Evolutionary conservation across 2,113 vertebrate species (phyloP), one percentile per base, ranked within the genome.

Genomic region (Salvelinus namaycush): DNA sequence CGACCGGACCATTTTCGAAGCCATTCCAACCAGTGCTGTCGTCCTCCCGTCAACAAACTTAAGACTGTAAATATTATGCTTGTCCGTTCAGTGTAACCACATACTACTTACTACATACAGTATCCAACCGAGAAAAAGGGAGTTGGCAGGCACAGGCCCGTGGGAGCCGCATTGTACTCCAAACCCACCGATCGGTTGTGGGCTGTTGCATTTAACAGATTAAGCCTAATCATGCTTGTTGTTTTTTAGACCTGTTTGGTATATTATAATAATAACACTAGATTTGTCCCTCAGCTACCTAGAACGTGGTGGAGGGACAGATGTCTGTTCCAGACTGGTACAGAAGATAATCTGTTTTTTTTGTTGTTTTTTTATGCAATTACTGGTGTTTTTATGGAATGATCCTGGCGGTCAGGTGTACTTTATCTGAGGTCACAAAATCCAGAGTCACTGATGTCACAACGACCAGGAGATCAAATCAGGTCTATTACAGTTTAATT

Each of bases 401-500:
- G 68, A 34, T 68, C 66, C 27, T 68, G 66, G 66, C 5, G 4
- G 66, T 39, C 49, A 4, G 14, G 14, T 18, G 14, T 24, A 22
- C 31, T 73, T 12, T 39, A 54, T 3, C 1, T 39, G 1, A 9
- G 7, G 39, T 39, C 7, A 9, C 39, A 9, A 9, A 9, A 12
- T 69, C 39, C 18, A 59, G 20, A 27, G 34, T 39, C 60, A 12
- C 5, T 60, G 14, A 57, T 75, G 31, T 31, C 31, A 24, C 39
- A n/a, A 57, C 5, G 11, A 49, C 39, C 68, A 44, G 48, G 22
- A 39, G 48, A 34, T 20, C 48, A 72, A 34, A 68, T 69, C 64
- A 68, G 65, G 54, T 78, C 20, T 79, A 64, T 70, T 18, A 22
- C n/a, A 57, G 44, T 60, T 65, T 27, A 72, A 65, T 62, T 54